Base-by-base conservation (phyloP, 2,113 vertebrate genomes). In the Sclerurus mexicanus region DNA sequence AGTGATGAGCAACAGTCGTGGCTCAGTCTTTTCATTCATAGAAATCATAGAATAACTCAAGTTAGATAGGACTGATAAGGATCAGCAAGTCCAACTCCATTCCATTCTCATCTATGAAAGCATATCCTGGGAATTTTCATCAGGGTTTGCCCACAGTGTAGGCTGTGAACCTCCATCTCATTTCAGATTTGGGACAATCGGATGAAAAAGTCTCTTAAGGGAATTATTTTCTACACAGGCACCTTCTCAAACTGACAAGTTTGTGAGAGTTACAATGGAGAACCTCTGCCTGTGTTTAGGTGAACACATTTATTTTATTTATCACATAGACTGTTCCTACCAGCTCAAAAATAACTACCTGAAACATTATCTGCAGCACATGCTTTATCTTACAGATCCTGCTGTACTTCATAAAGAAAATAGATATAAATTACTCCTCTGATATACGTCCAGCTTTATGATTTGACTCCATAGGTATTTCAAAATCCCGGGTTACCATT, bases 281-380 rank as follows among this genome's bases (percentile, higher is more conserved):
- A 90, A 67, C 9, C 15, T 33, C 37, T 2, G 3, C 40, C 58
- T 85, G 22, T 68, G 49, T 64, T 85, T 75, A 90, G 64, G 53
- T 37, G 75, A 82, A 79, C 40, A 30, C 6, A 73, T 78, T 77
- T 44, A 59, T 93, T 91, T 91, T 89, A 89, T 93, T 95, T 95
- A 89, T 89, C 71, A 85, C 47, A 22, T 19, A 78, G 42, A 44
- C n/a, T 89, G 76, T 20, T 50, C n/a, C 84, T 64, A 90, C 81
- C 80, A 87, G 39, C 73, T 93, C 76, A 81, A 84, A 93, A 94
- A 86, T 55, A 83, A 64, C 86, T 37, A 4, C 33, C 68, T 72
- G 69, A 87, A 87, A 75, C 69, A 62, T 75, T 71, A 89, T 37
- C 74, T 79, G 84, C 58, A 81, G 66, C 62, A 60, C 53, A 42